Percentiles rank a stretch among this genome's conserved stretches.
phyloP scores from a whole-genome alignment of 2,113 vertebrate genomes.

The Zonotrichia leucophrys region DNA sequence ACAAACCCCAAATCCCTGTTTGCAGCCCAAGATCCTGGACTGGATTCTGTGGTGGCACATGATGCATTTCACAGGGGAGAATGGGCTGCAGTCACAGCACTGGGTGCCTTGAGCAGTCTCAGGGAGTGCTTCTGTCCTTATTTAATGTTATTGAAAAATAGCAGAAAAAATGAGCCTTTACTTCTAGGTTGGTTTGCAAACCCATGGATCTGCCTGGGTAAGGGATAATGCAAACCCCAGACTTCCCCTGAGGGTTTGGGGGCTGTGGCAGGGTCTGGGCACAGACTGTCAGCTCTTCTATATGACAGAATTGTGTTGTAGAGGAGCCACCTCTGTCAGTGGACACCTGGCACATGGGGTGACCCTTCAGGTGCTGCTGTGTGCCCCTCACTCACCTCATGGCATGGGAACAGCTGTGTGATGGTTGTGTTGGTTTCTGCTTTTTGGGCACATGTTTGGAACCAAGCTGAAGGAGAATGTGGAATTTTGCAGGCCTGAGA shows the following conservation, averaged over 20 bases:
- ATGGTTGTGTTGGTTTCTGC: background rate
- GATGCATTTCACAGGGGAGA: accelerated
- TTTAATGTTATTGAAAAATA: background rate
- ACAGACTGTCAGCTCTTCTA: background rate
- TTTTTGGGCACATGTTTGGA: background rate
- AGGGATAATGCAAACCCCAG: background rate
- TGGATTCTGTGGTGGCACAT: background rate
- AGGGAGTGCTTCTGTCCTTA: background rate
- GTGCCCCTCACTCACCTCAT: accelerated
- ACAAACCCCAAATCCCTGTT: background rate
- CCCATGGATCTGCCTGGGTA: background rate
- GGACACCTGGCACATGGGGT: accelerated
- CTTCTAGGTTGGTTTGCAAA: background rate
- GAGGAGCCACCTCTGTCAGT: accelerated
- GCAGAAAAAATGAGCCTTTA: background rate
- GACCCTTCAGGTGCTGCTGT: accelerated
- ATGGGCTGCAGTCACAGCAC: background rate
- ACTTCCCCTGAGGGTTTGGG: background rate
- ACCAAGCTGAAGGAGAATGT: accelerated
- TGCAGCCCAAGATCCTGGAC: background rate
- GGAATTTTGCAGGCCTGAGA: background rate
- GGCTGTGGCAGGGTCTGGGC: background rate
- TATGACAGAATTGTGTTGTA: accelerated
- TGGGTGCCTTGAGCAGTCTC: background rate
- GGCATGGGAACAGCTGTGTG: accelerated